phyloP scores from a whole-genome alignment of 2,113 vertebrate genomes.

The Sylvilagus bachmani region DNA sequence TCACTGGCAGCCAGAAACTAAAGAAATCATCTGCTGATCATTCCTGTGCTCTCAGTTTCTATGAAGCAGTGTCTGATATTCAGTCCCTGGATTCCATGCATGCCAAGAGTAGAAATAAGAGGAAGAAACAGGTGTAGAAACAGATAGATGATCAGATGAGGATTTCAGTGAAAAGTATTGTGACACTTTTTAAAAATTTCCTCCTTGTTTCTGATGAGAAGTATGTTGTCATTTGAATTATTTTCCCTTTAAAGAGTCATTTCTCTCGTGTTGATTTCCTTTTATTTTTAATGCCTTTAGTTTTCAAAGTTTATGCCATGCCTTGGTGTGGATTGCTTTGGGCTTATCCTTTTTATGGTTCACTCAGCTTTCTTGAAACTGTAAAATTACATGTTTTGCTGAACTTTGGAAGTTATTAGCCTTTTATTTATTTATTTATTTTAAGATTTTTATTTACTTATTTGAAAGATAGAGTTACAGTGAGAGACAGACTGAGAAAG shows the following conservation, averaged over 20 bases:
- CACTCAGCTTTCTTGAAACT: background rate
- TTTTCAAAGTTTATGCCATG: conserved; percentile 22
- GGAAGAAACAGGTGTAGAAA: background rate
- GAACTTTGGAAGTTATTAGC: background rate
- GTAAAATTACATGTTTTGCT: background rate
- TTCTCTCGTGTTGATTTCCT: background rate
- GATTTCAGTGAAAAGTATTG: background rate
- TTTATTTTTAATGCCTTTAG: conserved; percentile 5
- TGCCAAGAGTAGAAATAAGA: conserved; percentile 12
- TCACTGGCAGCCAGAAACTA: background rate
- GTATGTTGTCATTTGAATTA: background rate
- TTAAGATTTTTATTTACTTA: too few relatives aligned
- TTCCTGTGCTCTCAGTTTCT: background rate
- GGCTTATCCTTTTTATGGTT: conserved; percentile 6
- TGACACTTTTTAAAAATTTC: background rate
- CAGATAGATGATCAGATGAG: background rate
- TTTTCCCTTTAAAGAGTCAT: background rate
- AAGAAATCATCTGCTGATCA: background rate
- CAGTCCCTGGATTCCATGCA: background rate
- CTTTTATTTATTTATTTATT: too few relatives aligned
- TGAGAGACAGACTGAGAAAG: too few relatives aligned
- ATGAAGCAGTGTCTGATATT: background rate
- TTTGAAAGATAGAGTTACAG: too few relatives aligned
- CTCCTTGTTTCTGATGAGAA: conserved; percentile 30
- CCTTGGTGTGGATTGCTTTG: conserved; percentile 6